Percentiles rank a stretch among this genome's conserved stretches.
Conservation (phyloP, 2,113 vertebrate genomes). For the Chionodraco myersi region DNA sequence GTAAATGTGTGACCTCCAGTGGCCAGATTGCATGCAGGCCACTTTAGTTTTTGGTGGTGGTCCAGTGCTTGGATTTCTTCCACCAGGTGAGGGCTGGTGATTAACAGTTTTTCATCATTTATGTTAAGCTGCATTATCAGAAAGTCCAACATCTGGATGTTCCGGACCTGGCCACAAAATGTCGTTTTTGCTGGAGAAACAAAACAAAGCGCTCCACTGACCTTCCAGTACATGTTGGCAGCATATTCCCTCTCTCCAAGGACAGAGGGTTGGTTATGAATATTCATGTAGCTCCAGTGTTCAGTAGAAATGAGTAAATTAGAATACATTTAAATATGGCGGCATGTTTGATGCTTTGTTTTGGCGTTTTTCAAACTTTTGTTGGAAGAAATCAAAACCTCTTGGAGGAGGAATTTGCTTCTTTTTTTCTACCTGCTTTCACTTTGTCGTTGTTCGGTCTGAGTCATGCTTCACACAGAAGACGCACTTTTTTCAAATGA, state of each 20-base stretch:
- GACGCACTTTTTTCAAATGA: conserved; percentile 29
- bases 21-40: not conserved
- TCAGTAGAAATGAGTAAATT: not conserved
- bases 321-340: not conserved
- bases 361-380: not conserved
- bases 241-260: not conserved
- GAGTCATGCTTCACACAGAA: conserved; percentile 4
- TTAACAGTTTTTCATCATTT: not conserved
- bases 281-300: not conserved
- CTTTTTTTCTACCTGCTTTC: not conserved
- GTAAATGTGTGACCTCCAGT: not conserved
- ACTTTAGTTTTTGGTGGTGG: not conserved
- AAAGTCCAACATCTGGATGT: not conserved
- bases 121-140: not conserved
- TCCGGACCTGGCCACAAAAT: no score
- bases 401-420: no score
- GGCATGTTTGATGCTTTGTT: not conserved
- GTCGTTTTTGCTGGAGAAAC: not conserved
- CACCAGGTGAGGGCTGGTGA: not conserved
- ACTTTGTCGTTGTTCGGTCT: conserved; percentile 16
- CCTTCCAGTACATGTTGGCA: conserved; percentile 11
- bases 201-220: not conserved
- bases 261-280: not conserved
- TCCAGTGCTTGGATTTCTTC: not conserved
- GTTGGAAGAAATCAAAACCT: no score